Conservation (phyloP, 2,113 vertebrate genomes). For the Petroica traversi region DNA sequence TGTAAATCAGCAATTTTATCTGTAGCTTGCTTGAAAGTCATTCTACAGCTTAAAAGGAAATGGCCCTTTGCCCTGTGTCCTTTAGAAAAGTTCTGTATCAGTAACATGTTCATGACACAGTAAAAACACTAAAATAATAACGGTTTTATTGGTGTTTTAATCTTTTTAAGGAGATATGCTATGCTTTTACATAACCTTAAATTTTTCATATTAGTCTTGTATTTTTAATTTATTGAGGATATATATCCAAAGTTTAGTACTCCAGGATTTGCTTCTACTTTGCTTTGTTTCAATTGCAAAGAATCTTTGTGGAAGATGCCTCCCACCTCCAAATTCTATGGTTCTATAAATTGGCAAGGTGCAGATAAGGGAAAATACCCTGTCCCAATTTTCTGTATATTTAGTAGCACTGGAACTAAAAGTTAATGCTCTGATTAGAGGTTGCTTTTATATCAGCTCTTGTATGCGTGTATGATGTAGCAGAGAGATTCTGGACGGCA, state of each 20-base stretch:
- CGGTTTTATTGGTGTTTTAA: background rate
- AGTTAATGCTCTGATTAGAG: background rate
- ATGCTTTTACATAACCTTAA: background rate
- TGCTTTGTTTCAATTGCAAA: background rate
- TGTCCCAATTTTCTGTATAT: background rate
- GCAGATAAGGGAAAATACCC: background rate
- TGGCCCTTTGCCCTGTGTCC: background rate
- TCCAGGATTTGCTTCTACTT: background rate
- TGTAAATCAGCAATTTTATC: constrained; percentile 69
- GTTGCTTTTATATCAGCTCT: background rate
- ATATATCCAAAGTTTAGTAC: background rate
- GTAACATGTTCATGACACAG: background rate
- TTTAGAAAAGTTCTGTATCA: constrained; percentile 34
- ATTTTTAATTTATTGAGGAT: background rate
- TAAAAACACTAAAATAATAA: background rate
- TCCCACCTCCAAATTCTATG: background rate
- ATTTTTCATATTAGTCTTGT: background rate
- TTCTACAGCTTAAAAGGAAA: constrained; percentile 54
- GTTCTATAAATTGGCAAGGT: background rate
- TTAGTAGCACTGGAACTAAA: background rate
- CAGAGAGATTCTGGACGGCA: background rate
- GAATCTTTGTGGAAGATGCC: background rate
- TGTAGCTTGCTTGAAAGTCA: constrained; percentile 61
- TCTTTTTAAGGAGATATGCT: background rate
- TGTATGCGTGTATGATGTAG: background rate